Evolutionary conservation across 2,797 vertebrate species (phyloP).

Genomic region (Sitta carolinensis): DNA sequence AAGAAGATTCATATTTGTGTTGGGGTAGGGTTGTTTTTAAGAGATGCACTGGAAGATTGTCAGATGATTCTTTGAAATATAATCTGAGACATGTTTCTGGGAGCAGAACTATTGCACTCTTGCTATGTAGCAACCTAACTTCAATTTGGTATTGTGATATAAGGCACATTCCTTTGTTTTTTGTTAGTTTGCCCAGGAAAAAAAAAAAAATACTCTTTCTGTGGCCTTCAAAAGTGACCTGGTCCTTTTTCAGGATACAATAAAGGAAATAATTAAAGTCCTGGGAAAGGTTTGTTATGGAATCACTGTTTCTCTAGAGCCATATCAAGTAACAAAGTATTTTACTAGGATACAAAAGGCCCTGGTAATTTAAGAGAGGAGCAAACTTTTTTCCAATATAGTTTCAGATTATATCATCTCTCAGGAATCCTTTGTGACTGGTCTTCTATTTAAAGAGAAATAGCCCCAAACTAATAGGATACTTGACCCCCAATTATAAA

Average conservation of each 20-base stretch:
- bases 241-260: slow-evolving; percentile 56
- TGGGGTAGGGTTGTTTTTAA: neutral
- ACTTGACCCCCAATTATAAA: slow-evolving; percentile 70
- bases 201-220: neutral
- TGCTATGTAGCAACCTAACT: slow-evolving; percentile 3
- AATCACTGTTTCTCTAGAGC: slow-evolving; percentile 65
- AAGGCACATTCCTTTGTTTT: slow-evolving; percentile 19
- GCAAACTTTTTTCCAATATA: slow-evolving; percentile 65
- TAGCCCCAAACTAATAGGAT: slow-evolving; percentile 59
- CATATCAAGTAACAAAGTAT: slow-evolving; percentile 70
- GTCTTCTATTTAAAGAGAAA: slow-evolving; percentile 67
- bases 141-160: neutral
- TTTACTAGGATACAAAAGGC: slow-evolving; percentile 66
- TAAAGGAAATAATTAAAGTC: slow-evolving; percentile 65
- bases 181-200: slow-evolving; percentile 31
- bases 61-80: slow-evolving; percentile 22
- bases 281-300: slow-evolving; percentile 64
- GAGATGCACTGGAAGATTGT: neutral
- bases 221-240: slow-evolving; percentile 50
- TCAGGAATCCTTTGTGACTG: slow-evolving; percentile 68
- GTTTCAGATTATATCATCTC: slow-evolving; percentile 69
- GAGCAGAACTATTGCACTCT: neutral
- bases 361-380: slow-evolving; percentile 67
- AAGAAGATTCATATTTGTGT: neutral
- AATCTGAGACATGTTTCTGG: neutral